A percentile compares a stretch with the other conserved stretches of the same genome.
Conservation (phyloP, 2,113 vertebrate genomes). For the Pseudorhombus dupliciocellatus region DNA sequence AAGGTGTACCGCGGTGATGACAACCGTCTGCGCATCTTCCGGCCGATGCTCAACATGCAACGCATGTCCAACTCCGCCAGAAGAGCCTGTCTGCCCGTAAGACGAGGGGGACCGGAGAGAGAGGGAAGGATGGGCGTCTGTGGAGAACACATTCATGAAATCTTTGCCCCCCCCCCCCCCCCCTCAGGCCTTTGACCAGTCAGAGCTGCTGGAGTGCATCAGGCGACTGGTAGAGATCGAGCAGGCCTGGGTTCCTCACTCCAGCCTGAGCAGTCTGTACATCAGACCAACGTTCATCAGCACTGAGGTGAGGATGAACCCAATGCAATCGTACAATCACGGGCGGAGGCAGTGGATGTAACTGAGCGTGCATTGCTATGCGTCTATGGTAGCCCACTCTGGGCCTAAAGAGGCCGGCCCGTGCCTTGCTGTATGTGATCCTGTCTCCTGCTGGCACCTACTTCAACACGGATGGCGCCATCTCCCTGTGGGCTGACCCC, state of each 20-base stretch:
- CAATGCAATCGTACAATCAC: not conserved
- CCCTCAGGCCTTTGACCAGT: constrained; percentile 85
- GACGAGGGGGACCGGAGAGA: constrained; percentile 27
- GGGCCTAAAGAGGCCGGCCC: constrained; percentile 33
- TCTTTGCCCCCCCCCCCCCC: not conserved
- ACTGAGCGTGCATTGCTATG: not conserved
- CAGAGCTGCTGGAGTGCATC: constrained; percentile 89
- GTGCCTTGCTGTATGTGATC: constrained; percentile 59
- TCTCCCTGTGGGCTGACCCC: constrained; percentile 90
- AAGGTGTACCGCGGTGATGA: constrained; percentile 90
- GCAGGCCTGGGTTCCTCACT: constrained; percentile 88
- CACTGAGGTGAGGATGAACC: constrained; percentile 27
- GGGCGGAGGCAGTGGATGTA: not conserved
- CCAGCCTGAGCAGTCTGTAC: constrained; percentile 85
- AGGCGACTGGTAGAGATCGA: constrained; percentile 87
- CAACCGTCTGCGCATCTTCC: constrained; percentile 87
- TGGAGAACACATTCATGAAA: not conserved
- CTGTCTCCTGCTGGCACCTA: constrained; percentile 37
- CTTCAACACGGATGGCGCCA: constrained; percentile 73
- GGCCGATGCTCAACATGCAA: constrained; percentile 89
- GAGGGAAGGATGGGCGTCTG: not conserved
- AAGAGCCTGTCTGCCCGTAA: constrained; percentile 87
- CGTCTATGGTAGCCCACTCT: constrained; percentile 25
- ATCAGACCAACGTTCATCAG: constrained; percentile 82
- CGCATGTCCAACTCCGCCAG: constrained; percentile 86